Base-by-base conservation (phyloP, 2,113 vertebrate genomes). In the Asarcornis scutulata region DNA sequence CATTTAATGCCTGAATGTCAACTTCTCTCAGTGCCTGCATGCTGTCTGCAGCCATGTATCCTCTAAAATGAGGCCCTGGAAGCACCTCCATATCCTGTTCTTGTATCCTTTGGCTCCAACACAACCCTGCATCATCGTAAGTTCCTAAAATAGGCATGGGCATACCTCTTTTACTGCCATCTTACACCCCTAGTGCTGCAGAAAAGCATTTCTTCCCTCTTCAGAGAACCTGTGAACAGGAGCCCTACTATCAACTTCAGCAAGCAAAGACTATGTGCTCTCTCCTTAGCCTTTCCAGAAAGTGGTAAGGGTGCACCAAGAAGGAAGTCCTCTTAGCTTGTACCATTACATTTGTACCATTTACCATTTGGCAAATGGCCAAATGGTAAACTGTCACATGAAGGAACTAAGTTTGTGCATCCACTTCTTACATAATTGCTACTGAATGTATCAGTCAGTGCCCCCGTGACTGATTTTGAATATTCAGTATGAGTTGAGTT, bases 51-150 rank as follows among this genome's bases (percentile, higher is more conserved):
- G n/a, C 31, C 38, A 38, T 32, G 9, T 32, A 36, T 48, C 64
- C n/a, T 68, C 36, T 68, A 55, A 82, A 40, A 4, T n/a, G 25
- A 34, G 6, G 26, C 1, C 3, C 38, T 42, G 38, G 27, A 12
- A 76, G 6, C 18, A 53, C 7, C 2, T 2, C 17, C 1, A 0
- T 85, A 13, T 13, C 6, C 53, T 68, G 15, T 63, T 58, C 64
- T 77, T 32, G 44, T 22, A 23, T 62, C 3, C n/a, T 20, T 32
- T 25, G 38, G 23, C 38, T 83, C 31, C 34, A 80, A 17, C 8
- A 8, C 29, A 87, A 38, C 4, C 20, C 12, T 2, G 0, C 50
- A 34, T 27, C 52, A n/a, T 31, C 0, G 0, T 20, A 50, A 20
- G 14, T 73, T 92, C 17, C 34, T 32, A 7, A 32, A 76, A 76